phyloP scores from a whole-genome alignment of 2,797 vertebrate genomes.

The Anguilla megastoma region DNA sequence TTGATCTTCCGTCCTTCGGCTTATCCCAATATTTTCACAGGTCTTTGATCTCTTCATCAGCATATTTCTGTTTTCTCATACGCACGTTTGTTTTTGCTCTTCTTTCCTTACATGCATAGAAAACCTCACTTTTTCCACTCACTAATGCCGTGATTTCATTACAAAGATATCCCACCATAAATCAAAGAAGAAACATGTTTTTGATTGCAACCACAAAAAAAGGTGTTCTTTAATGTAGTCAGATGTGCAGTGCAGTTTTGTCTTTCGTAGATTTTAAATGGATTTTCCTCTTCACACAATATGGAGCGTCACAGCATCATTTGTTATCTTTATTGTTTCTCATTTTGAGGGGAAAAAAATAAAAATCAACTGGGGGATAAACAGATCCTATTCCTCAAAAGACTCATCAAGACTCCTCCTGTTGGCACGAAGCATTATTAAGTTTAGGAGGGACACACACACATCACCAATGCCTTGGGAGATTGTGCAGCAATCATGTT shows the following conservation, averaged over 20 bases:
- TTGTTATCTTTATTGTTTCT: slow-evolving; percentile 12
- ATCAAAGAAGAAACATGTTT: background rate
- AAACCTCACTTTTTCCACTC: background rate
- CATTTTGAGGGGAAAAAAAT: slow-evolving; percentile 4
- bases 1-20: background rate
- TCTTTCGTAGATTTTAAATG: background rate
- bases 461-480: slow-evolving; percentile 27
- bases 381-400: slow-evolving; percentile 9
- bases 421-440: slow-evolving; percentile 11
- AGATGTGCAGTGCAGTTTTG: background rate
- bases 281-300: background rate
- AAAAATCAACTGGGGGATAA: slow-evolving; percentile 8
- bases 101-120: background rate
- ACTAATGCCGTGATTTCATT: background rate
- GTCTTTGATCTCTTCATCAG: background rate
- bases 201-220: background rate
- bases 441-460: background rate
- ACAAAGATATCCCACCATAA: background rate
- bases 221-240: background rate
- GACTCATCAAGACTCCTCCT: background rate
- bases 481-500: slow-evolving; percentile 32
- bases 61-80: background rate
- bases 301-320: background rate
- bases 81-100: background rate
- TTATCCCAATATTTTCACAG: background rate